These are phyloP conservation scores for Rallus limicola DNA, from an alignment of 2,113 vertebrate species.

Conservation along the genomic window DNA sequence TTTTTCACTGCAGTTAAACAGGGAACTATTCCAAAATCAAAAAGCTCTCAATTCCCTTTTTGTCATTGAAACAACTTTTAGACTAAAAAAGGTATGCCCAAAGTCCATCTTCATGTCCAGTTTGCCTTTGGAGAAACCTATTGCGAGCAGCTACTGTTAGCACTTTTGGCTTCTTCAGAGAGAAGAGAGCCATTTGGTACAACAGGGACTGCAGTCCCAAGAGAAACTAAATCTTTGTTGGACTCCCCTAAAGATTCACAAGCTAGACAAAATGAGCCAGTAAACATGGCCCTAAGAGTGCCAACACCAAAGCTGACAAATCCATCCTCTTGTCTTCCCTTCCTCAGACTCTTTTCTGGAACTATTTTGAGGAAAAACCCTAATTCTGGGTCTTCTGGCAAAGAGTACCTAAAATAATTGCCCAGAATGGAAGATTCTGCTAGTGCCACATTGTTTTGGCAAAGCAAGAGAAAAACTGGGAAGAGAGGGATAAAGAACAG, in stretches of 20 bases:
- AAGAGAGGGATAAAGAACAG: conserved; percentile 63
- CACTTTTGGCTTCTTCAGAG: neutral
- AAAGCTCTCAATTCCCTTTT: neutral
- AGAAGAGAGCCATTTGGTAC: neutral
- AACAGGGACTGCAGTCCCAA: neutral
- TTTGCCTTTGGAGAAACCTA: neutral
- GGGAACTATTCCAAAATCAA: neutral
- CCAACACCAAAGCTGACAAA: conserved; percentile 56
- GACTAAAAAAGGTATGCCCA: neutral
- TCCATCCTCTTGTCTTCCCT: conserved; percentile 42
- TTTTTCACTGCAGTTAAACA: neutral
- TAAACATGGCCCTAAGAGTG: neutral
- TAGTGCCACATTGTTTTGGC: conserved; percentile 53
- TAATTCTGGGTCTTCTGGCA: conserved; percentile 52
- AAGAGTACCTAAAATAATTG: conserved; percentile 36
- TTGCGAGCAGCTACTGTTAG: neutral
- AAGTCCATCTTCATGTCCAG: neutral
- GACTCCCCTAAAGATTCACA: conserved; percentile 1
- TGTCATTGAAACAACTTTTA: neutral
- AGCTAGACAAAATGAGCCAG: conserved; percentile 36
- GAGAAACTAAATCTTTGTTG: neutral
- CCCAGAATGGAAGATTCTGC: conserved; percentile 59
- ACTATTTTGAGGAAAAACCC: conserved; percentile 26
- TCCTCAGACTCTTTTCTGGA: conserved; percentile 44
- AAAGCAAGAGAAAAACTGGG: conserved; percentile 50